These are phyloP conservation scores for Perizoma flavofasciatum DNA, from an alignment of 2,888 invertebrate genomes.

Conservation along the genomic window DNA sequence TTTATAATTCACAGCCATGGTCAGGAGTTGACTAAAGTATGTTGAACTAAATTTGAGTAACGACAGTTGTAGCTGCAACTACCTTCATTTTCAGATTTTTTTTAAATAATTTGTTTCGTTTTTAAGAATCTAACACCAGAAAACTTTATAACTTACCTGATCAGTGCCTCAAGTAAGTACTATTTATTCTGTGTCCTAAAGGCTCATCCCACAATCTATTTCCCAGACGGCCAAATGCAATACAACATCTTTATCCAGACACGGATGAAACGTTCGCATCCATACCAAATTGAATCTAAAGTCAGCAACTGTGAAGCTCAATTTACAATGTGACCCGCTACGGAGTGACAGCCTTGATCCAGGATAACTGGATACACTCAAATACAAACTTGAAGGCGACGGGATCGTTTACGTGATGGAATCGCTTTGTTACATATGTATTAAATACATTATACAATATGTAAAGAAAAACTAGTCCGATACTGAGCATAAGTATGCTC, in stretches of 20 bases:
- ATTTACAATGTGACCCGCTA: neutral
- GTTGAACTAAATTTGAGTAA: no score
- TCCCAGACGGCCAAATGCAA: conserved; percentile 23
- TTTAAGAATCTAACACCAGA: no score
- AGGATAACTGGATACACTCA: conserved; percentile 16
- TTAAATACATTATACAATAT: conserved; percentile 10
- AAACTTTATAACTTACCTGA: neutral
- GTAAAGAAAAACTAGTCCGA: no score
- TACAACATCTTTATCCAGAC: conserved; percentile 29
- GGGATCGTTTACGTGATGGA: conserved; percentile 15
- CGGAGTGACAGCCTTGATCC: conserved; percentile 7
- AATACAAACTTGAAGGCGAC: conserved; percentile 22
- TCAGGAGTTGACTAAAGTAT: no score
- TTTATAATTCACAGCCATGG: no score
- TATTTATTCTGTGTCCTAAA: conserved; percentile 2
- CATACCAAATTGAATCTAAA: neutral
- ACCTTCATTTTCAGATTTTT: no score
- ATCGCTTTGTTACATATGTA: no score
- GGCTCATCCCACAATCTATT: conserved; percentile 13
- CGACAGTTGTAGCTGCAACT: no score
- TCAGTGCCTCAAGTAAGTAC: conserved; percentile 1
- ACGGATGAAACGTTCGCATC: conserved; percentile 8
- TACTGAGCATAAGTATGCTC: no score
- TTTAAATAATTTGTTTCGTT: no score
- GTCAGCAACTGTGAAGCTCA: neutral